These are phyloP conservation scores for Temnothorax ravouxi DNA, from an alignment of 2,888 invertebrate species.

Conservation along the genomic window DNA sequence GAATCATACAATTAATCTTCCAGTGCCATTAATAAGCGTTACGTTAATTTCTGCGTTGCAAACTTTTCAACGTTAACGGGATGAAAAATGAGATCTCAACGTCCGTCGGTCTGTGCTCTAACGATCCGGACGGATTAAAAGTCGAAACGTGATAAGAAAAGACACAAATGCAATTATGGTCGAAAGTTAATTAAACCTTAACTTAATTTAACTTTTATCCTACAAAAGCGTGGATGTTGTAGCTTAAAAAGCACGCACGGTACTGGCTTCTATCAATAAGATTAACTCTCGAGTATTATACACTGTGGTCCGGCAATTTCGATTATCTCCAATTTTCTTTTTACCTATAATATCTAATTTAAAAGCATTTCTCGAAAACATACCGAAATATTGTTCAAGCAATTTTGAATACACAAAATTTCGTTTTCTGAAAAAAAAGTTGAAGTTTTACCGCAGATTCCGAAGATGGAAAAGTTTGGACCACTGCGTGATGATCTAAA, in stretches of 20 bases:
- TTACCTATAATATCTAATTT: too few relatives aligned
- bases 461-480: not conserved
- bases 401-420: not conserved
- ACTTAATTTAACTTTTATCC: constrained; percentile 23
- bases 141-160: not conserved
- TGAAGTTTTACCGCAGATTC: not conserved
- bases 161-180: not conserved
- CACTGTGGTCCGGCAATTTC: not conserved
- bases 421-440: not conserved
- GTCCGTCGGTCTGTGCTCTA: not conserved
- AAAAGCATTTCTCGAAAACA: not conserved
- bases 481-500: not conserved
- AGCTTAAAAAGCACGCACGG: not conserved
- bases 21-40: constrained; percentile 22
- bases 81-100: constrained; percentile 37
- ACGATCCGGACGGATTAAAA: constrained; percentile 9
- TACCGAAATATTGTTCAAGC: not conserved
- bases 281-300: not conserved
- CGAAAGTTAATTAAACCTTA: constrained; percentile 25
- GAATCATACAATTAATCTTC: not conserved
- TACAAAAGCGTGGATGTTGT: not conserved
- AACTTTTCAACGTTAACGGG: constrained; percentile 17
- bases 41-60: constrained; percentile 9
- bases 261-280: not conserved
- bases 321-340: not conserved